Evolutionary conservation across 2,888 invertebrate species (phyloP), one percentile per base, ranked within the genome.

Genomic region (Fragum sueziense): DNA sequence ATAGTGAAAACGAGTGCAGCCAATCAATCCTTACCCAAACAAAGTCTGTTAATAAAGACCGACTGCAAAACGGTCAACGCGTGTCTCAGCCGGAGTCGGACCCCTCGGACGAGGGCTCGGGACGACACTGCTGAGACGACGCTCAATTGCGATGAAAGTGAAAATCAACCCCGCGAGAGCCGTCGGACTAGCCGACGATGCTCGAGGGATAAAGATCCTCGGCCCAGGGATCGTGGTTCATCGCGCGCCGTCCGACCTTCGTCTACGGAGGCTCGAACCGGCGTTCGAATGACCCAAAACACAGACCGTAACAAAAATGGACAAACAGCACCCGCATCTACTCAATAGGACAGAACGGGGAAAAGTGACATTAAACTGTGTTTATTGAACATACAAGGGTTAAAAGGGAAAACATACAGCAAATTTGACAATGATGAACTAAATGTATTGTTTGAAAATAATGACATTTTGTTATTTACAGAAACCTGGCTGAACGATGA

Each of bases 401-500:
- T 70, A 33, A 52, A 52, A 9, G 70, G 70, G 0, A 70, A 70
- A 57, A 57, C 54, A 0, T 70, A 70, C 54, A n/a, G n/a, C 57
- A 57, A 54, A 57, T 70, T 57, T 31, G 57, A 54, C 33, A 22
- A 31, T 9, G 20, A 11, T 27, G 70, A 70, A 70, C 33, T 70
- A 11, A 29, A 54, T 31, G n/a, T 2, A 22, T 33, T 70, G n/a
- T 70, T 70, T 57, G 29, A 54, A 31, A 54, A 11, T 14, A 22
- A 70, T 22, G 54, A 70, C n/a, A 57, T 70, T 20, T 34, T 70
- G 25, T 20, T 70, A 57, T 54, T 70, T 33, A 70, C 70, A 31
- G 57, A 62, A 62, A 33, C 62, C 3, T 62, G 62, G 62, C 34
- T 34, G 20, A 61, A 61, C 31, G 27, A 61, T 27, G 20, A 31